phyloP scores from a whole-genome alignment of 2,113 vertebrate genomes.

The Scolopax mira region DNA sequence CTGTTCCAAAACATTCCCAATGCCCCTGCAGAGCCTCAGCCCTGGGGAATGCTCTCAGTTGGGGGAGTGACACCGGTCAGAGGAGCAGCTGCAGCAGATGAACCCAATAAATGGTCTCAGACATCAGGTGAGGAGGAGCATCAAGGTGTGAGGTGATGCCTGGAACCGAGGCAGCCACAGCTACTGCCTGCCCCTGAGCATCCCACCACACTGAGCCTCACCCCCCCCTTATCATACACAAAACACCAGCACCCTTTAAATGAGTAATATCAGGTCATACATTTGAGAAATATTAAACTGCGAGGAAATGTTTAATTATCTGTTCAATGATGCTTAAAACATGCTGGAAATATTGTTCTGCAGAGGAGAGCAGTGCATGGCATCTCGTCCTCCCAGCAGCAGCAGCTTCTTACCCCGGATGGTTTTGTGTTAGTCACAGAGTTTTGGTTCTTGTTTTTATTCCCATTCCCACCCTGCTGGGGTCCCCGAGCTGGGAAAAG shows the following conservation, averaged over 20 bases:
- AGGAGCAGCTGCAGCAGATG: background rate
- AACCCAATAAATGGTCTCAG: background rate
- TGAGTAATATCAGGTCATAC: background rate
- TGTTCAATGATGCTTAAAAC: background rate
- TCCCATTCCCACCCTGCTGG: background rate
- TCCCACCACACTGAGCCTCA: fast-evolving
- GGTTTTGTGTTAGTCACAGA: background rate
- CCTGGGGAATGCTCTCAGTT: background rate
- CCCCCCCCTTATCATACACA: background rate
- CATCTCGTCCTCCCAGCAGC: background rate
- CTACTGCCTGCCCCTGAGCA: background rate
- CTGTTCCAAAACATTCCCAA: background rate
- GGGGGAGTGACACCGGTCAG: background rate
- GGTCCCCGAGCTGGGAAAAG: background rate
- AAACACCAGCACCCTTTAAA: background rate
- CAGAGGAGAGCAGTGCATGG: background rate
- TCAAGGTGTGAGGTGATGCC: background rate
- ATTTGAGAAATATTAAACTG: background rate
- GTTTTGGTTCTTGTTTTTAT: background rate
- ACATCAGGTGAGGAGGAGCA: background rate
- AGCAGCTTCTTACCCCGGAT: fast-evolving
- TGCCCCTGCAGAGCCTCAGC: background rate
- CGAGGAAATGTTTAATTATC: background rate
- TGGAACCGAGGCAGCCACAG: background rate
- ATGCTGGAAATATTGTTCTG: background rate